phyloP scores from a whole-genome alignment of 2,888 invertebrate species.

The Stomorhina lunata region DNA sequence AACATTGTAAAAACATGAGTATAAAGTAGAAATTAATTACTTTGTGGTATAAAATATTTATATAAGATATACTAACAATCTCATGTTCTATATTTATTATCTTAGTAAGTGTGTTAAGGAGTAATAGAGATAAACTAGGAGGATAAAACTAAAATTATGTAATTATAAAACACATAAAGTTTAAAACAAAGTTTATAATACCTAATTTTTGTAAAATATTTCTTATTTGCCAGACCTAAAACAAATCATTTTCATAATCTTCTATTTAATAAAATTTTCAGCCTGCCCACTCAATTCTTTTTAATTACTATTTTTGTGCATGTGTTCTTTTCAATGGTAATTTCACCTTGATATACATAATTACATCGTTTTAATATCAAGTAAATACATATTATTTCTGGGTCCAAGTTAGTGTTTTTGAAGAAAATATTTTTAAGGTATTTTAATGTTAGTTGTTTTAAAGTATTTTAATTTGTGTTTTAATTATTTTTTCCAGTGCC shows the following conservation, averaged over 20 bases:
- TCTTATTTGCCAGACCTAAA: too few relatives aligned
- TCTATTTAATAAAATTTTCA: neutral
- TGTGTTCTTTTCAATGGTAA: neutral
- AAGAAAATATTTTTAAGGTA: slow-evolving; percentile 21
- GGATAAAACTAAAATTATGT: too few relatives aligned
- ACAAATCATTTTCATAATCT: too few relatives aligned
- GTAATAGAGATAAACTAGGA: too few relatives aligned
- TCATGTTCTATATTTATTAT: neutral
- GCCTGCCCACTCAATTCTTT: neutral
- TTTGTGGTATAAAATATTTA: slow-evolving; percentile 51
- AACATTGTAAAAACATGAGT: slow-evolving; percentile 8
- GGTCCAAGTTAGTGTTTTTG: neutral
- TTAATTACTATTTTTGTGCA: neutral
- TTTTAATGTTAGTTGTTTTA: slow-evolving; percentile 46
- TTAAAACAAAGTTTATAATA: too few relatives aligned
- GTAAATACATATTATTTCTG: slow-evolving; percentile 19
- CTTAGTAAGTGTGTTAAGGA: too few relatives aligned
- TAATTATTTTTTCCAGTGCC: neutral
- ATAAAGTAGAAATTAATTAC: slow-evolving; percentile 55
- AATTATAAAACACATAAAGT: too few relatives aligned
- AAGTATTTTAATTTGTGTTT: slow-evolving; percentile 20
- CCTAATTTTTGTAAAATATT: too few relatives aligned
- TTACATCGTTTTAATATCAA: slow-evolving; percentile 48
- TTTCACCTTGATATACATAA: slow-evolving; percentile 41
- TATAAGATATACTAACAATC: neutral